Base-by-base conservation (phyloP, 2,888 invertebrate genomes). In the Andrena praecox region DNA sequence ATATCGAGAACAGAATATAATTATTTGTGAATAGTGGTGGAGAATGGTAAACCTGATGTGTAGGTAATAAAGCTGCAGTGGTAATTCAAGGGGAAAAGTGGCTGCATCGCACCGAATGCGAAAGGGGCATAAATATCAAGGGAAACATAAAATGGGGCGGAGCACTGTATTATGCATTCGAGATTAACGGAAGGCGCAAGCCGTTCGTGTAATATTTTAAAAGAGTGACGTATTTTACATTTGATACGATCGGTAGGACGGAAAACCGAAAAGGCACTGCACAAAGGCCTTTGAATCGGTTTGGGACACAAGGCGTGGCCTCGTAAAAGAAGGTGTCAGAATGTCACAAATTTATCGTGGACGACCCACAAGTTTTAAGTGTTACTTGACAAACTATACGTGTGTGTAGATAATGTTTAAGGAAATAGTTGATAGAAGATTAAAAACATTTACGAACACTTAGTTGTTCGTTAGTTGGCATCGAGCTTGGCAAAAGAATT, bases 241-340 rank as follows among this genome's bases (percentile, higher is more conserved):
- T 54, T 56, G 54, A 56, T 63, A 54, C 10, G 71, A 56, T 54
- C 48, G 42, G 54, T 60, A 31, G 27, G 2, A 48, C 12, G 29
- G 63, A 56, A 33, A 77, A 56, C 27, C 16, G 63, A 62, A 75
- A 20, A 31, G 48, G 12, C 24, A 12, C 24, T 48, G 59, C 8
- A 71, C 71, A 80, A 56, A 75, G 42, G 31, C 24, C 70, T 81
- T 78, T 52, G 71, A 69, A 31, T 75, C 54, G 6, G 52, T 67
- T 42, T 20, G 20, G 62, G 59, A 64, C 82, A 42, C 64, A 79
- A 71, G 82, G 78, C 75, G 85, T 82, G 85, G 67, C 56, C 20
- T 6, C 7, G 16, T n/a, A 50, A 64, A 68, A 27, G 24, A 24
- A 67, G 52, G 10, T 48, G 27, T 70, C 48, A 52, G 68, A 82